Base-by-base conservation (phyloP, 2,113 vertebrate genomes). In the Oncorhynchus masou region DNA sequence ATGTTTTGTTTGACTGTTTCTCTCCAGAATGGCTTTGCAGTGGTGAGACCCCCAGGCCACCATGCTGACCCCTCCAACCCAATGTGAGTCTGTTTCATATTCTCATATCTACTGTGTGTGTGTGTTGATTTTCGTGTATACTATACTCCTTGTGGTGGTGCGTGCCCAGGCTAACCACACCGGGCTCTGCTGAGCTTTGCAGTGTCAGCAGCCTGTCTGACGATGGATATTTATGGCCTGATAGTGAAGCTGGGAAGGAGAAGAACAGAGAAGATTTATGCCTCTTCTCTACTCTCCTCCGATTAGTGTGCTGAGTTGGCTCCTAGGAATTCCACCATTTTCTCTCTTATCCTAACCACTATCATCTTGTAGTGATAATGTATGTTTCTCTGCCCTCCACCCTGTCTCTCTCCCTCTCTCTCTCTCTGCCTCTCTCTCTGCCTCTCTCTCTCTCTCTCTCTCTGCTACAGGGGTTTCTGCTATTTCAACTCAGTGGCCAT, bases 401-500 rank as follows among this genome's bases (percentile, higher is more conserved):
- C 54, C 6, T 22, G 7, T 34, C 6, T 24, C 25, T 24, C n/a
- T 66, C 25, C 11, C 68, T 39, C 6, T 39, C 7, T 39, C 34
- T 39, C 31, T 34, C 12, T 51, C 49, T 29, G 29, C 29, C 29
- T 51, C 1, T 68, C 29, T 29, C 0, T 3, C 65, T n/a, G n/a
- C n/a, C n/a, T 13, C 27, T 11, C 24, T 19, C 15, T 69, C 7
- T 20, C 20, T 45, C 2, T 13, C 9, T 3, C 24, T 31, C 66
- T 29, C 65, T 11, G 9, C 9, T 12, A 25, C 81, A 98, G 96
- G 95, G 95, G 94, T 2, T 96, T 96, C 83, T 97, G 96, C 85
- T 98, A 97, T 90, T 98, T 97, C 69, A 99, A 96, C 84, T 97
- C 96, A 0, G 96, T 99, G 87, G 97, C 96, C 49, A 94, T 99